Evolutionary conservation across 1,140 invertebrate species (phyloP).

Genomic region (Zaprionus ghesquierei): DNA sequence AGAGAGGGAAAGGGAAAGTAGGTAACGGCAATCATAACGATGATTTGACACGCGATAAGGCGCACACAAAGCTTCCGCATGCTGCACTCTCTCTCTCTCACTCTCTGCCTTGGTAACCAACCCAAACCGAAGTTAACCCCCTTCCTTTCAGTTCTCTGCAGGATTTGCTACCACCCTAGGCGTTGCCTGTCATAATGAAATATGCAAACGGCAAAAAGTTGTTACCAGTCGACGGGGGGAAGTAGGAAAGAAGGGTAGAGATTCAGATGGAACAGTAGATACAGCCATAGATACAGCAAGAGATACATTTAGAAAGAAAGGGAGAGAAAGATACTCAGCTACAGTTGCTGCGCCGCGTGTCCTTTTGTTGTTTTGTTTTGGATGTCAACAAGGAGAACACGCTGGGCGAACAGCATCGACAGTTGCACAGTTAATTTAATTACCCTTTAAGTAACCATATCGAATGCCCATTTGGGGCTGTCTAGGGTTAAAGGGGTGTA

Average conservation of each 20-base stretch:
- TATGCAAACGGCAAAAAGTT: constrained; percentile 61
- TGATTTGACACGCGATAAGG: constrained; percentile 82
- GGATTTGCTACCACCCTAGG: background rate
- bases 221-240: constrained; percentile 25
- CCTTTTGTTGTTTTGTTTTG: constrained; percentile 38
- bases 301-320: background rate
- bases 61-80: constrained; percentile 29
- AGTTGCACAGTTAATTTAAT: constrained; percentile 73
- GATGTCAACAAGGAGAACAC: constrained; percentile 63
- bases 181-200: constrained; percentile 64
- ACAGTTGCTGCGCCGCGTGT: constrained; percentile 37
- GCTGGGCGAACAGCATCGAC: constrained; percentile 37
- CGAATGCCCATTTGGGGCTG: constrained; percentile 74
- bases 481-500: background rate
- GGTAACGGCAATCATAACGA: constrained; percentile 72
- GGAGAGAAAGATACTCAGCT: background rate
- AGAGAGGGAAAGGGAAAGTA: background rate
- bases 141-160: background rate
- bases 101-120: too few species aligned
- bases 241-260: background rate
- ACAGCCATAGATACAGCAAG: background rate
- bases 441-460: constrained; percentile 82
- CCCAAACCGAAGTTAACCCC: background rate
- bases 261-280: background rate
- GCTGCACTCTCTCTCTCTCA: constrained; percentile 16